These are phyloP conservation scores for Drosophila seclusa DNA, from an alignment of 2,888 invertebrate genomes.

Conservation along the genomic window DNA sequence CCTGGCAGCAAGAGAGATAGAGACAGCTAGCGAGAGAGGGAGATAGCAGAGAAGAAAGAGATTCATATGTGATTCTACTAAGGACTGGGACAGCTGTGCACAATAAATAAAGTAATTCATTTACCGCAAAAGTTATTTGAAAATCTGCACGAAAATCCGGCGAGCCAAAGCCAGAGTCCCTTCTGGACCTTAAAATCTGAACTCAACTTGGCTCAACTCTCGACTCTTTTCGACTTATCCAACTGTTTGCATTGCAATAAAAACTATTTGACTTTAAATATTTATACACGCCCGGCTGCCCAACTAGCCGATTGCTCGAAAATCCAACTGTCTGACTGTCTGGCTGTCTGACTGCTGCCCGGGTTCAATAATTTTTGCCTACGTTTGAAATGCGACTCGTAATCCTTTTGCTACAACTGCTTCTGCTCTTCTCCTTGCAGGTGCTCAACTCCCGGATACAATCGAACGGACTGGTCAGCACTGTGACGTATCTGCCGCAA, in stretches of 20 bases:
- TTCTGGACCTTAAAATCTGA: constrained; percentile 12
- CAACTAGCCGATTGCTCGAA: background rate
- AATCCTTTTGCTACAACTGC: constrained; percentile 23
- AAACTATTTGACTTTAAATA: constrained; percentile 77
- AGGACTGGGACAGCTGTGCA: constrained; percentile 62
- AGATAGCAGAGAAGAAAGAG: background rate
- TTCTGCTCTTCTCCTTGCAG: constrained; percentile 58
- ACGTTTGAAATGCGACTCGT: constrained; percentile 43
- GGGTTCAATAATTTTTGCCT: constrained; percentile 51
- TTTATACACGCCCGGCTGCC: constrained; percentile 52
- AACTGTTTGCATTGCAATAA: constrained; percentile 71
- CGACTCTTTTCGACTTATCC: constrained; percentile 45
- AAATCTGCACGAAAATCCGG: constrained; percentile 64
- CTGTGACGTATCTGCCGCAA: constrained; percentile 87
- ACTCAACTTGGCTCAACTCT: constrained; percentile 24
- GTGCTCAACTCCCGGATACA: constrained; percentile 86
- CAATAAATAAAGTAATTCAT: constrained; percentile 80
- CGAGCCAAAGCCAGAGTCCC: constrained; percentile 36
- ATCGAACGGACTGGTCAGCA: constrained; percentile 86
- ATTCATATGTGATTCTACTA: constrained; percentile 49
- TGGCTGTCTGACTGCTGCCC: constrained; percentile 7
- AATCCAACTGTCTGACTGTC: background rate
- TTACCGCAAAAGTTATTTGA: constrained; percentile 75
- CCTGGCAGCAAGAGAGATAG: constrained; percentile 17
- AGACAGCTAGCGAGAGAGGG: background rate